Evolutionary conservation across 2,888 invertebrate genomes (phyloP), one percentile per base, ranked within the genome.

Genomic region (Pollenia labialis): DNA sequence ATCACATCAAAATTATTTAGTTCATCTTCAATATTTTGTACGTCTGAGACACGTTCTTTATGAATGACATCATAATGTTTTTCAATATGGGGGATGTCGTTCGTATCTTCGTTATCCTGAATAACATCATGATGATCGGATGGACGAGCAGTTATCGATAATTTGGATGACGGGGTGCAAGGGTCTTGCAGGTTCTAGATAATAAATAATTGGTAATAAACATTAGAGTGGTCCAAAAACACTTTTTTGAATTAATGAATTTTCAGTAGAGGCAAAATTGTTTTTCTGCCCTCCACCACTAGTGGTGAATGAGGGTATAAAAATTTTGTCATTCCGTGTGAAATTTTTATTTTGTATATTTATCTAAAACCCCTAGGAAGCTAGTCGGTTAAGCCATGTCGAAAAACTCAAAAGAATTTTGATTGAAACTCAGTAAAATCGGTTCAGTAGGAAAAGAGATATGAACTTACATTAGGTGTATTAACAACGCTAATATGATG

Each of bases 91-190:
- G 32, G 32, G 32, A 32, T 32, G 32, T 48, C 14, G 8, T 68
- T 52, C 52, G 18, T 32, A 6, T 32, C 6, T 32, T 9, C 10
- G 4, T 14, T 18, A 50, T 58, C 69, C 3, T 46, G 7, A 11
- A 23, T 0, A 11, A 58, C n/a, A 42, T 52, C 68, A 16, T 76
- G 69, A 44, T 69, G 23, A 10, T 54, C 60, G 4, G 60, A 52
- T 23, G 68, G 48, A 7, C 50, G 84, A 60, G 54, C 68, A n/a
- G 79, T 66, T 14, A 81, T 52, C 3, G 81, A 81, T n/a, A 76
- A 3, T n/a, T 58, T 52, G 3, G 85, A 81, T 54, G 18, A 71
- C 18, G 76, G 81, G 6, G 69, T 14, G 60, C 64, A 76, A 1
- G 68, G n/a, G 16, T 74, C 77, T 50, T 77, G 60, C 8, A 54